Evolutionary conservation across 2,113 vertebrate species (phyloP).

Genomic region (Rana temporaria): DNA sequence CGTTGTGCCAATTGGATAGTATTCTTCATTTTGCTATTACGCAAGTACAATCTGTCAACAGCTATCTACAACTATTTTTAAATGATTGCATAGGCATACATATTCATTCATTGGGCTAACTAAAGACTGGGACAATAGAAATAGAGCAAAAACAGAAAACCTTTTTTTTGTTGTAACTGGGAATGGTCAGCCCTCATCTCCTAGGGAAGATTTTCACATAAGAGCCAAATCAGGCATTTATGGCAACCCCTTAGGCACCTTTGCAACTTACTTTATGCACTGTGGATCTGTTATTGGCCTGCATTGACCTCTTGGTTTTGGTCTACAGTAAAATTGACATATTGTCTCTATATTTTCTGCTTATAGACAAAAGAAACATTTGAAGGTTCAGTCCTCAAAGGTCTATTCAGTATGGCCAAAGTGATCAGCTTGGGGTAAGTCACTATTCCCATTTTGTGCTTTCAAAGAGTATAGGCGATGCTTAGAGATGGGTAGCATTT

Average conservation of each 20-base stretch:
- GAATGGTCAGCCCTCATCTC: too few species aligned
- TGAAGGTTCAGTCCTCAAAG: constrained; percentile 12
- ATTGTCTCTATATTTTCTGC: background rate
- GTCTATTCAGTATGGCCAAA: constrained; percentile 7
- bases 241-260: background rate
- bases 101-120: too few species aligned
- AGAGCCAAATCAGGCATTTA: too few species aligned
- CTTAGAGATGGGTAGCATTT: background rate
- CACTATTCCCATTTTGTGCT: background rate
- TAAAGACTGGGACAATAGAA: too few species aligned
- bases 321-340: background rate
- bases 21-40: too few species aligned
- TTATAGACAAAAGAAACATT: constrained; percentile 4
- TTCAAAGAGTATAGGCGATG: background rate
- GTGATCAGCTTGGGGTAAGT: constrained; percentile 29
- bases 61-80: too few species aligned
- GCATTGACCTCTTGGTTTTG: background rate
- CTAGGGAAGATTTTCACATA: too few species aligned
- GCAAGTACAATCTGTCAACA: too few species aligned
- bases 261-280: background rate
- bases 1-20: background rate
- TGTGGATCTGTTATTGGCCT: background rate
- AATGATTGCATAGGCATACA: too few species aligned
- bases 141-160: too few species aligned
- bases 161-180: too few species aligned